These are phyloP conservation scores for Melipona beecheii DNA, from an alignment of 2,888 invertebrate species.

Conservation along the genomic window DNA sequence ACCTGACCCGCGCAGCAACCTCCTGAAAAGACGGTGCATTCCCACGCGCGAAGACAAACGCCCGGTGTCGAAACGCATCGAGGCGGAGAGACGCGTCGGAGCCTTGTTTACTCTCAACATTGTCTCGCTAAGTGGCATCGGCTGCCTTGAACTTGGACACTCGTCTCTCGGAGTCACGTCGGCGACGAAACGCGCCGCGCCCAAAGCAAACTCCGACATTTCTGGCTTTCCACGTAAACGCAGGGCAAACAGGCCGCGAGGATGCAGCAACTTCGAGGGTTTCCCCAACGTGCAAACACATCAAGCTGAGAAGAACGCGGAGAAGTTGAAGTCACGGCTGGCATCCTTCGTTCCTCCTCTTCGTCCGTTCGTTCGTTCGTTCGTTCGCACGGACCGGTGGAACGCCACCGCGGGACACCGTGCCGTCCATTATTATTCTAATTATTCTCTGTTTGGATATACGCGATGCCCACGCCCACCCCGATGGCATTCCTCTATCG, in stretches of 20 bases:
- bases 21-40: constrained; percentile 15
- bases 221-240: constrained; percentile 76
- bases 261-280: constrained; percentile 63
- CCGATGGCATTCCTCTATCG: constrained; percentile 35
- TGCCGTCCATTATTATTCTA: constrained; percentile 66
- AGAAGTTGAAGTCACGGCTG: constrained; percentile 37
- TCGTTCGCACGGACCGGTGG: background rate
- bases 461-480: constrained; percentile 17
- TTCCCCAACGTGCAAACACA: constrained; percentile 66
- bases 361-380: too few relatives aligned
- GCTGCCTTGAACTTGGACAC: constrained; percentile 56
- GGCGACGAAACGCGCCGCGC: constrained; percentile 54
- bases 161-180: constrained; percentile 16
- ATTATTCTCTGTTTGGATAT: constrained; percentile 55
- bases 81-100: background rate
- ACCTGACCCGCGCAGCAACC: background rate
- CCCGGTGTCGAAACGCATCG: background rate
- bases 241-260: constrained; percentile 69
- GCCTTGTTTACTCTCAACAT: constrained; percentile 68
- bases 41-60: constrained; percentile 42
- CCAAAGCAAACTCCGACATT: constrained; percentile 75
- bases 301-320: constrained; percentile 24
- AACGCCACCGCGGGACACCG: background rate
- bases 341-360: background rate
- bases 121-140: constrained; percentile 69